Evolutionary conservation across 1,140 invertebrate genomes (phyloP).

Genomic region (Galleria mellonella): DNA sequence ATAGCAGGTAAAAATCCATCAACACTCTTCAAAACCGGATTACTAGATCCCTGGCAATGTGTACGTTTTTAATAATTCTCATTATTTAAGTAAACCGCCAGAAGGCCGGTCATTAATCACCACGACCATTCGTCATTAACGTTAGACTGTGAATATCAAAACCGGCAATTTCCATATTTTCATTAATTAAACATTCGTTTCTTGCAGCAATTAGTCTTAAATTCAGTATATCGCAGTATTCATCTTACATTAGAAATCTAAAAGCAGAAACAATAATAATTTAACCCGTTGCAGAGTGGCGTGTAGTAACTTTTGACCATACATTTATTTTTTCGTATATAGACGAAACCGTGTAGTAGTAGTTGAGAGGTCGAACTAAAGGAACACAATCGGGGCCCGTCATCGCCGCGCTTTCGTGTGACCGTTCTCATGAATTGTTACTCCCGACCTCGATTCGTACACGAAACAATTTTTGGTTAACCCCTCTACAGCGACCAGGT

Average conservation of each 20-base stretch:
- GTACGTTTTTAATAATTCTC: slow-evolving; percentile 45
- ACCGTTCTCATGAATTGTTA: slow-evolving; percentile 36
- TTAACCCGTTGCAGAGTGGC: not conserved
- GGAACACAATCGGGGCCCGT: slow-evolving; percentile 20
- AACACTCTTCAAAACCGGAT: slow-evolving; percentile 3
- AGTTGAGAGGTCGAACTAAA: not conserved
- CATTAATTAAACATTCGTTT: slow-evolving; percentile 43
- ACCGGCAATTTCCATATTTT: slow-evolving; percentile 59
- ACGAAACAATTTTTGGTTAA: slow-evolving; percentile 32
- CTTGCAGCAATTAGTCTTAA: slow-evolving; percentile 9
- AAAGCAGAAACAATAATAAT: not conserved
- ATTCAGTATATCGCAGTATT: slow-evolving; percentile 4
- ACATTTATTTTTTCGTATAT: not conserved
- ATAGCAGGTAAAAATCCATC: slow-evolving; percentile 8
- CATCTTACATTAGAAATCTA: slow-evolving; percentile 3
- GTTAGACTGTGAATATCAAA: slow-evolving; percentile 21
- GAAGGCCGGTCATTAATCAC: slow-evolving; percentile 58
- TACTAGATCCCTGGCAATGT: not conserved
- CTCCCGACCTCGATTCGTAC: slow-evolving; percentile 25
- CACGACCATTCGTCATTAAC: slow-evolving; percentile 40
- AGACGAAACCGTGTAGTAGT: no score
- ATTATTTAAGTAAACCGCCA: slow-evolving; percentile 56
- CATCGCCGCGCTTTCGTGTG: slow-evolving; percentile 32
- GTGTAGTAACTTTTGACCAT: not conserved
- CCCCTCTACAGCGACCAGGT: slow-evolving; percentile 21